Evolutionary conservation across 64 coral and sea anemone species (phyloP).

Genomic region (Cladopsammia gracilis): DNA sequence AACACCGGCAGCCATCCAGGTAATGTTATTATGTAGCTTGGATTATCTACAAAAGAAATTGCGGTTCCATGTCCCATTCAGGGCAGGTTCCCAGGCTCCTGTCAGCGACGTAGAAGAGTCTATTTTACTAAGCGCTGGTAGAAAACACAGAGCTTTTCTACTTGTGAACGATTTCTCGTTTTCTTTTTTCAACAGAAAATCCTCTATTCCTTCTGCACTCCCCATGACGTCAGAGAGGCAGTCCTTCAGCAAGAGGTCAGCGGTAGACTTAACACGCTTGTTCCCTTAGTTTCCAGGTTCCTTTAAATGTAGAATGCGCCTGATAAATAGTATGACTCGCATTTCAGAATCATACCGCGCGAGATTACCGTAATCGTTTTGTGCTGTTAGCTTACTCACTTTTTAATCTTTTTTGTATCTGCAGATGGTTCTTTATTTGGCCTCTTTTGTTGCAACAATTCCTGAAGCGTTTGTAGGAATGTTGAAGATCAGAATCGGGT

Average conservation of each 20-base stretch:
- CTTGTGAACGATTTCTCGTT: background rate
- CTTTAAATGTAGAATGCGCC: too few species aligned
- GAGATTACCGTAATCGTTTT: background rate
- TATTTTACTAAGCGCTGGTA: background rate
- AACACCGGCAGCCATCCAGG: conserved; percentile 91
- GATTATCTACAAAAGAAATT: too few species aligned
- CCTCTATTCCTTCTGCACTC: conserved; percentile 93
- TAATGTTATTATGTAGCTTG: background rate
- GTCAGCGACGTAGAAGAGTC: background rate
- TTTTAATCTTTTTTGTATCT: background rate
- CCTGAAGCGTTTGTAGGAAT: conserved; percentile 94
- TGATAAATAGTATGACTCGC: too few species aligned
- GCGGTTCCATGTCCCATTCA: too few species aligned
- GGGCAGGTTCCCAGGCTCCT: too few species aligned
- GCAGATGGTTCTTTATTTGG: conserved; percentile 96
- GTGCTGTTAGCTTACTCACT: background rate
- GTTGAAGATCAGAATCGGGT: conserved; percentile 97
- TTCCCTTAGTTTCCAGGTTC: too few species aligned
- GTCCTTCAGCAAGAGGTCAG: conserved; percentile 94
- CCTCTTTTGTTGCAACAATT: conserved; percentile 87
- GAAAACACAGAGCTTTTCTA: background rate
- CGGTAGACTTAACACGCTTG: background rate
- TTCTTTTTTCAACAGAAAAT: conserved; percentile 79
- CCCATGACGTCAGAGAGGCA: conserved; percentile 96
- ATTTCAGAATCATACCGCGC: too few species aligned